Base-by-base conservation (phyloP, 2,888 invertebrate genomes). In the Phragmatobia fuliginosa region DNA sequence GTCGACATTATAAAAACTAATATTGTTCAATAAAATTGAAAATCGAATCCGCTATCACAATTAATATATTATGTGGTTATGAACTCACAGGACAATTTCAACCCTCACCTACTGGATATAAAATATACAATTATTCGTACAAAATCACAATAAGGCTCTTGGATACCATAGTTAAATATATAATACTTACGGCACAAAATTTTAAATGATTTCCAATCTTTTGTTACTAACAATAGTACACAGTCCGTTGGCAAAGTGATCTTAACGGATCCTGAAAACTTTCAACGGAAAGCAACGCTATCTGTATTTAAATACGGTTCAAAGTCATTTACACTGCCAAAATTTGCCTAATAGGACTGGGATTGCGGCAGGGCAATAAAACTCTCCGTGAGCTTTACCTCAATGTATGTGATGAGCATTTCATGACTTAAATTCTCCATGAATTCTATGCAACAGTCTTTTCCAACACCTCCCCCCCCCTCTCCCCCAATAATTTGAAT, bases 1-100 rank as follows among this genome's bases (percentile, higher is more conserved):
- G 93, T 93, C 92, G 85, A 88, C 76, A 82, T 83, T 77, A 72
- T 78, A 80, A 75, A 67, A 80, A 81, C 79, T 84, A 83, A 82
- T 79, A 76, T 79, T 71, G 70, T 75, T 67, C 65, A 68, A 71
- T 77, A 75, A 70, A 61, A 70, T 73, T 64, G 63, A 66, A 71
- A 75, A 61, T 74, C 65, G 59, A 73, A 68, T 72, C 62, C 62
- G 61, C 56, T 74, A 78, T 79, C 78, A 79, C 83, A 76, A 72
- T 52, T 52, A 62, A 41, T 62, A 36, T 18, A 41, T n/a, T n/a
- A n/a, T 56, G 25, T 1, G 45, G 28, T 60, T 66, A 41, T 38
- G 32, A 38, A 32, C n/a, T 25, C 32, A 63, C 49, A 25, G 49
- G 49, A 45, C 33, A n/a, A 52, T n/a, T 64, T 63, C 14, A 32